Evolutionary conservation across 2,797 vertebrate species (phyloP), one percentile per base, ranked within the genome.

Genomic region (Tamandua tetradactyla): DNA sequence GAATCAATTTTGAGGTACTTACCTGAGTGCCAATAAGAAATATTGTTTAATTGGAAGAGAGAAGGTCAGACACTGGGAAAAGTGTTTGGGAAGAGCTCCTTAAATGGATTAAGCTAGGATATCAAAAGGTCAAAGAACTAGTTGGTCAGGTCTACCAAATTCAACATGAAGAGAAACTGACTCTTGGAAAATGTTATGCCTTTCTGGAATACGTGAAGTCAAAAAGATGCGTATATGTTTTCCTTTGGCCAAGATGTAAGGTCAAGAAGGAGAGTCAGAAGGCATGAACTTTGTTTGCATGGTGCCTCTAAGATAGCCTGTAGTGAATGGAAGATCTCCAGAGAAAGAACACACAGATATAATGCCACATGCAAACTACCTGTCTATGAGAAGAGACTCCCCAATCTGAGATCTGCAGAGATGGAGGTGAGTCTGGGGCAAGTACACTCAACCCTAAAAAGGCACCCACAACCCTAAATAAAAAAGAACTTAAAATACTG

Each of bases 361-460:
- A 59, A 44, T 11, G 71, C 25, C 15, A 52, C 2, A 37, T 9
- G 20, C 12, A 14, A 57, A 40, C 8, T 13, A 44, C 66, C 40
- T 44, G 11, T 5, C 79, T 44, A 49, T 42, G 9, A 85, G 23
- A n/a, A 69, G 32, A 91, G 2, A 79, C 23, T 7, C 10, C n/a
- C 6, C 1, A 0, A 32, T 47, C 22, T 72, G 79, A 94, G 23
- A 35, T 12, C 15, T 57, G 14, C 0, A 68, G 35, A 85, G 72
- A 69, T 7, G 1, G 47, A 1, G 2, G 4, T 7, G 35, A 1
- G 23, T 2, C 25, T 44, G 20, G 23, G 30, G 12, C 11, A 1
- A 13, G 14, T 11, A 4, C 10, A 27, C 7, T 1, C 9, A 20
- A n/a, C 75, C 66, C 57, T 8, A 57, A 59, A 59, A 59, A 59